Base-by-base conservation (phyloP, 2,113 vertebrate species). In the Zosterops pallidus region DNA sequence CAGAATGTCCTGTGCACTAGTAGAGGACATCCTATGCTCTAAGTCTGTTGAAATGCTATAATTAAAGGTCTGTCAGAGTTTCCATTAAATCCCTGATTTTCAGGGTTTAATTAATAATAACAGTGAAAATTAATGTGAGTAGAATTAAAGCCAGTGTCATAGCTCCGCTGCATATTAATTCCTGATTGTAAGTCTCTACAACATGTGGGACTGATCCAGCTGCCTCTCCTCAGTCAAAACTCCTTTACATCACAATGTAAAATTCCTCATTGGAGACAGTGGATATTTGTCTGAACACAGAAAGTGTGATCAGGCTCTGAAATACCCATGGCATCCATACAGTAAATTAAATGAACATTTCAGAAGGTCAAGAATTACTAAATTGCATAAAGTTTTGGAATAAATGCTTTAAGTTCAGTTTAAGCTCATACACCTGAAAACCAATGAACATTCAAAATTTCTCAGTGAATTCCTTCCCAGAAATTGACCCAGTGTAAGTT, bases 51-150 rank as follows among this genome's bases (percentile, higher is more conserved):
- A 95, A 97, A 96, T 94, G 92, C 95, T 97, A 53, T 98, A 98
- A 98, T 98, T 98, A 98, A 97, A 96, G 94, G 92, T 94, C 97
- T 97, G 96, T 91, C 97, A 97, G 97, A 96, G 92, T 98, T 98
- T 98, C 97, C 96, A 98, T 98, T 98, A 98, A 98, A 98, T 98
- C 97, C 97, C 97, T 95, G 98, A 97, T 97, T 97, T 97, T 97
- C 97, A 97, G 97, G 94, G 96, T 96, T 96, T 98, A 98, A 98
- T 98, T 98, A 98, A 98, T 97, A 97, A 94, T 93, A 96, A 96
- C 94, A 97, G 92, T 94, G 94, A 96, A 97, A 95, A 97, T 97
- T 98, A 97, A 96, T 97, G 96, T 96, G 94, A 96, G 90, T 89
- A 83, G 96, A 98, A 97, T 96, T 97, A 97, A 93, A 98, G 95